phyloP scores from a whole-genome alignment of 2,888 invertebrate genomes.

The Lasiommata megera region DNA sequence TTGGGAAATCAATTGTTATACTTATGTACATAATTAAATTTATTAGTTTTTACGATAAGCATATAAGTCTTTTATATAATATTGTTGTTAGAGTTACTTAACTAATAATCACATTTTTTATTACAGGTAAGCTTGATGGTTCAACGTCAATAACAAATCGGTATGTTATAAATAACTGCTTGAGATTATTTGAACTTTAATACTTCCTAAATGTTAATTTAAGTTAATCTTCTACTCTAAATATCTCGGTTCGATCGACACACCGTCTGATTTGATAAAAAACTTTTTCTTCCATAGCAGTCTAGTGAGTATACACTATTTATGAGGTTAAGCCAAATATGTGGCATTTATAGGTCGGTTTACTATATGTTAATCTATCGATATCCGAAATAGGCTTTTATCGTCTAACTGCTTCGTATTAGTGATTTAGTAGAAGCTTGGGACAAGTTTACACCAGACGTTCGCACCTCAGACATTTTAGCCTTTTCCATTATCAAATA shows the following conservation, averaged over 20 bases:
- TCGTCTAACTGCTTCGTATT: not conserved
- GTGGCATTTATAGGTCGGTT: slow-evolving; percentile 32
- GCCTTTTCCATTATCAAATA: too few relatives aligned
- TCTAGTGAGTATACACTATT: not conserved
- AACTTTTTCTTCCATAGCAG: not conserved
- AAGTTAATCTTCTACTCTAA: too few relatives aligned
- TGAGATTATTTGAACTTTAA: too few relatives aligned
- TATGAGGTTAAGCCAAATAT: not conserved
- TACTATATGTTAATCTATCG: slow-evolving; percentile 40
- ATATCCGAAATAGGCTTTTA: slow-evolving; percentile 31
- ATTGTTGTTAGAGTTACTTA: not conserved
- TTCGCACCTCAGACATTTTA: too few relatives aligned
- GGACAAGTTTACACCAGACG: not conserved
- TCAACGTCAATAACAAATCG: not conserved
- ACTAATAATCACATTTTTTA: not conserved
- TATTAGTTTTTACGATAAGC: too few relatives aligned
- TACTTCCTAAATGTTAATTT: too few relatives aligned
- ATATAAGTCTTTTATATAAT: too few relatives aligned
- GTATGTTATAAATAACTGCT: not conserved
- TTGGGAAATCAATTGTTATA: too few relatives aligned
- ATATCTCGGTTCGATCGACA: too few relatives aligned
- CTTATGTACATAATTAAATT: too few relatives aligned
- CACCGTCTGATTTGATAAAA: too few relatives aligned
- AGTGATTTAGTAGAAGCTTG: not conserved
- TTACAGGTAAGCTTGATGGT: not conserved